Conservation (phyloP, 2,797 vertebrate species). For the Darevskia mixta region DNA sequence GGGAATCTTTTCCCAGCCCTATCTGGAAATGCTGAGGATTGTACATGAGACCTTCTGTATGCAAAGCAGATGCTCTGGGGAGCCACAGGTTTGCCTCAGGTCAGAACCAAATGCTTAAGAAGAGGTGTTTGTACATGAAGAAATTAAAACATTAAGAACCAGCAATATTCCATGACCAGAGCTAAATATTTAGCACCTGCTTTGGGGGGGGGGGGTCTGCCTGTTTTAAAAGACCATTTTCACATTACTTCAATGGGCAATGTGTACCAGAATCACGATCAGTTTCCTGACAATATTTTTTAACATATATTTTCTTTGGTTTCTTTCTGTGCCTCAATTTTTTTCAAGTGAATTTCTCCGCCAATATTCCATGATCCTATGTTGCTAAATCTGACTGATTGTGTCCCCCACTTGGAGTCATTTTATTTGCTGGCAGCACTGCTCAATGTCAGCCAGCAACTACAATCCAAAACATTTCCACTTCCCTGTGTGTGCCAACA, state of each 20-base stretch:
- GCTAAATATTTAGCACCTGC: neutral
- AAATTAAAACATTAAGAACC: neutral
- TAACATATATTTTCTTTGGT: neutral
- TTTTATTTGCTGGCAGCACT: slow-evolving; percentile 20
- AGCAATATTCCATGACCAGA: neutral
- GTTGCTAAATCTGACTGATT: slow-evolving; percentile 5
- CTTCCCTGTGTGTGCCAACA: slow-evolving; percentile 17
- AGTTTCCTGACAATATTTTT: neutral
- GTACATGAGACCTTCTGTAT: too few species aligned
- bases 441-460: neutral
- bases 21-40: too few species aligned
- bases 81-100: neutral
- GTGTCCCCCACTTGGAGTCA: neutral
- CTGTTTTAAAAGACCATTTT: neutral
- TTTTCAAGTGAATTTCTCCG: slow-evolving; percentile 5
- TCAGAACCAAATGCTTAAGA: neutral
- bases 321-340: slow-evolving; percentile 12
- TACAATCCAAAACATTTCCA: slow-evolving; percentile 41
- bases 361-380: neutral
- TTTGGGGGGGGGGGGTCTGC: neutral
- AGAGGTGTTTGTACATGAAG: neutral
- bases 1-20: too few species aligned
- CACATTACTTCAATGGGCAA: neutral
- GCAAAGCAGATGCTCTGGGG: too few species aligned
- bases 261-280: neutral